These are phyloP conservation scores for Grammomys surdaster DNA, from an alignment of 2,113 vertebrate genomes.

Conservation along the genomic window DNA sequence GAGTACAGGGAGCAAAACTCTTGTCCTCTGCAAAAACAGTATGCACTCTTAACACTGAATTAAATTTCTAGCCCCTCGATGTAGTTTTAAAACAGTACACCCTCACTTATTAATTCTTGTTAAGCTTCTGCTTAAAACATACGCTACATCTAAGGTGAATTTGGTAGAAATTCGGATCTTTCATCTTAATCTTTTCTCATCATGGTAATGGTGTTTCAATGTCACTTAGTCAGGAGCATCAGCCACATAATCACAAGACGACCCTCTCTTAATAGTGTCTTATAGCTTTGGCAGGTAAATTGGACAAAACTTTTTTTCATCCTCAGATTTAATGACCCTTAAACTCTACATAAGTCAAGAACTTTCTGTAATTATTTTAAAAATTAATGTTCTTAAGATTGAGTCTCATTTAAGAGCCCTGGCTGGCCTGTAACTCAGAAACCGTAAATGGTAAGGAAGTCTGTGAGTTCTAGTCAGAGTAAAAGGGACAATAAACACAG, in stretches of 20 bases:
- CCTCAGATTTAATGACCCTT: not conserved
- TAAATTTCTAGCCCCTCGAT: not conserved
- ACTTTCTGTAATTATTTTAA: slow-evolving; percentile 8
- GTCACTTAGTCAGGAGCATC: no score
- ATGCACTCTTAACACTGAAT: not conserved
- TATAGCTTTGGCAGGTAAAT: not conserved
- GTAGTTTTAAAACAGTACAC: not conserved
- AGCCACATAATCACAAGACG: no score
- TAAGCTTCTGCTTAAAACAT: not conserved
- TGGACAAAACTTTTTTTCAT: not conserved
- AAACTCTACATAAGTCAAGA: not conserved
- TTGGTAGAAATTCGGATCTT: not conserved
- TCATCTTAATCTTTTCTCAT: not conserved
- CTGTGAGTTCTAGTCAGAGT: not conserved
- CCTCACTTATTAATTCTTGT: not conserved
- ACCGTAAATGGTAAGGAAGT: not conserved
- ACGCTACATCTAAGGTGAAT: not conserved
- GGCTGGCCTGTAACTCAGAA: not conserved
- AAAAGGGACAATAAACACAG: not conserved
- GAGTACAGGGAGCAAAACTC: not conserved
- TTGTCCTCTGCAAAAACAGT: not conserved
- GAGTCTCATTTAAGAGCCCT: not conserved
- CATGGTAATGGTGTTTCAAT: not conserved
- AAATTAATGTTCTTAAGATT: not conserved
- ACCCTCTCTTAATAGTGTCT: not conserved